These are phyloP conservation scores for Musca vetustissima DNA, from an alignment of 1,140 invertebrate genomes.

Conservation along the genomic window DNA sequence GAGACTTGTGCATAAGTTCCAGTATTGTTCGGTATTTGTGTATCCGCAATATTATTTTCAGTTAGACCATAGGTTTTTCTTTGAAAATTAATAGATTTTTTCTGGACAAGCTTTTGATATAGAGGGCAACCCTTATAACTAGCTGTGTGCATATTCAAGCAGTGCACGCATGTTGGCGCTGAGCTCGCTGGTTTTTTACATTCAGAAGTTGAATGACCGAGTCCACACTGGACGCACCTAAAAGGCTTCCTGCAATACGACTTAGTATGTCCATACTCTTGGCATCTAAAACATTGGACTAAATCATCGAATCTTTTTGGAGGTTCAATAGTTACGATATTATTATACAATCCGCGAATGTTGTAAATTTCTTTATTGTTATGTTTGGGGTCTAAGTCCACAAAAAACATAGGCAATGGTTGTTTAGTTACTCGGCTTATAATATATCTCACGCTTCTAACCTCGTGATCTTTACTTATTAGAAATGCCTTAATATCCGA, in stretches of 20 bases:
- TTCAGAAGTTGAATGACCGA: neutral
- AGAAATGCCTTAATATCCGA: too few species aligned
- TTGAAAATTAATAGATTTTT: neutral
- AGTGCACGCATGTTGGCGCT: neutral
- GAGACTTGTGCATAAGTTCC: neutral
- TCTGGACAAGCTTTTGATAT: neutral
- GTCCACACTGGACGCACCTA: constrained; percentile 11
- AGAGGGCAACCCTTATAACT: neutral
- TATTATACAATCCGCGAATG: neutral
- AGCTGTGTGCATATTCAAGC: neutral
- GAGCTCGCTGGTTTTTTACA: neutral
- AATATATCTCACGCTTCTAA: neutral
- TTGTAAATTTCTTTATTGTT: neutral
- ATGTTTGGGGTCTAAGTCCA: neutral
- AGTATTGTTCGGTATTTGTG: neutral
- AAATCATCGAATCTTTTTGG: constrained; percentile 9
- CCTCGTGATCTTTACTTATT: too few species aligned
- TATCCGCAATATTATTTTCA: neutral
- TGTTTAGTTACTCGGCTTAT: neutral
- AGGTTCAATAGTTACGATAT: neutral
- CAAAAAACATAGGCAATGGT: neutral
- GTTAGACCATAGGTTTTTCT: neutral
- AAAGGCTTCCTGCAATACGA: neutral
- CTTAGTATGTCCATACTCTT: constrained; percentile 10
- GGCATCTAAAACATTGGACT: constrained; percentile 8